A percentile compares a stretch with the other conserved stretches of the same genome.
These are phyloP conservation scores for Parnassius glacialis DNA, from an alignment of 2,888 invertebrate species.

Conservation along the genomic window DNA sequence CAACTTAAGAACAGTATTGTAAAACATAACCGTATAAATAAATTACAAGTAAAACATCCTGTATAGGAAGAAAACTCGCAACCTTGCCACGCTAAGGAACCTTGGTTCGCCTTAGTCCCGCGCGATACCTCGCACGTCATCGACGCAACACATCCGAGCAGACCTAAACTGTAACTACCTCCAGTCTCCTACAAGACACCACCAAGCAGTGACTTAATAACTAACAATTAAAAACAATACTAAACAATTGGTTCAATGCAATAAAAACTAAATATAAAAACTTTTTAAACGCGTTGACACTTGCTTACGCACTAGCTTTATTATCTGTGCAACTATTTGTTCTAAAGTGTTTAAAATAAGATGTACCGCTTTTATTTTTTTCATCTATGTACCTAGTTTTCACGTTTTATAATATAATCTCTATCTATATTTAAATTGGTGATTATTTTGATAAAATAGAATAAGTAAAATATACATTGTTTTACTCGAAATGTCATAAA, in stretches of 20 bases:
- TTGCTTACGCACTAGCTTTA: conserved; percentile 31
- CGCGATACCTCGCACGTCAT: conserved; percentile 41
- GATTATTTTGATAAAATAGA: too few relatives aligned
- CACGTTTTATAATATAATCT: neutral
- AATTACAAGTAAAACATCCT: conserved; percentile 29
- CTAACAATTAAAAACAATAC: conserved; percentile 35
- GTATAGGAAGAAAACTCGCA: conserved; percentile 48
- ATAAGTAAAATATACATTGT: too few relatives aligned
- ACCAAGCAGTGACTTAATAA: conserved; percentile 41
- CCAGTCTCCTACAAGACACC: conserved; percentile 41
- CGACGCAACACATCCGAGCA: conserved; percentile 37
- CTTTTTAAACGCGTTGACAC: conserved; percentile 29
- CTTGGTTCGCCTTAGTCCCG: conserved; percentile 46
- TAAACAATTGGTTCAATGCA: conserved; percentile 36
- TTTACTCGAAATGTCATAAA: too few relatives aligned
- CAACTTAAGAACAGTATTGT: too few relatives aligned
- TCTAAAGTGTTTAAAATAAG: neutral
- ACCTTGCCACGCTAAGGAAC: conserved; percentile 37
- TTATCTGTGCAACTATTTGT: conserved; percentile 25
- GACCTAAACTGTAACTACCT: conserved; percentile 41
- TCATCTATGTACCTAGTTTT: neutral
- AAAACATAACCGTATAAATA: neutral
- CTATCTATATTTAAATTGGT: neutral
- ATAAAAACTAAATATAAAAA: conserved; percentile 33
- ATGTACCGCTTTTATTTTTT: neutral